Percentiles rank a stretch among this genome's conserved stretches.
phyloP scores from a whole-genome alignment of 2,888 invertebrate species.

The Cecidostiba fungosa region DNA sequence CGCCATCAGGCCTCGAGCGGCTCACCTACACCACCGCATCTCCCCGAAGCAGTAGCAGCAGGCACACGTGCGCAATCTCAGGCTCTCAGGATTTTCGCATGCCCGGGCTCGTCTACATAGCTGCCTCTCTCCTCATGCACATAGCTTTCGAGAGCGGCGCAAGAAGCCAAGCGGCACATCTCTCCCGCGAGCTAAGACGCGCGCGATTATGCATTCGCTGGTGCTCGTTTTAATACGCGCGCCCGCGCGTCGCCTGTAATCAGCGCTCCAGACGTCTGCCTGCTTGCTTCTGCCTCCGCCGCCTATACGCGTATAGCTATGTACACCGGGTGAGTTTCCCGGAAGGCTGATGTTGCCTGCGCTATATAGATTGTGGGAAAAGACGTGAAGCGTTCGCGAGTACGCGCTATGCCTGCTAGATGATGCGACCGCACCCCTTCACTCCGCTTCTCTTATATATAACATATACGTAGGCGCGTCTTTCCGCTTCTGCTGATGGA shows the following conservation, averaged over 20 bases:
- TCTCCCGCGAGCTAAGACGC: conserved; percentile 30
- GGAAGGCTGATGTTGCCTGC: not conserved
- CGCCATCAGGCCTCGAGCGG: not conserved
- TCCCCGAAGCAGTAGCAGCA: not conserved
- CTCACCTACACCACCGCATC: not conserved
- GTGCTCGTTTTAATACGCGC: conserved; percentile 48
- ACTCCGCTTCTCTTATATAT: too few relatives aligned
- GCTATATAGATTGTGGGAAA: not conserved
- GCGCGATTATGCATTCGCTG: conserved; percentile 54
- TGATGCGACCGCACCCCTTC: not conserved
- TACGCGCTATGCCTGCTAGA: conserved; percentile 9
- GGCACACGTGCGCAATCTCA: conserved; percentile 41
- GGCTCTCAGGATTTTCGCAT: conserved; percentile 42
- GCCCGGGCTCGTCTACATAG: not conserved
- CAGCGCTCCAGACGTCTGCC: conserved; percentile 22
- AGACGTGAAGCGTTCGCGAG: not conserved
- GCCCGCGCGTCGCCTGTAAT: conserved; percentile 30
- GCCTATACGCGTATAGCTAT: not conserved
- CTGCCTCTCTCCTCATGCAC: not conserved
- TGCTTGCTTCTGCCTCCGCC: not conserved
- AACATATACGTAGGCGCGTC: not conserved
- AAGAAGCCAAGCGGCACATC: conserved; percentile 27
- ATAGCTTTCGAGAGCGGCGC: not conserved
- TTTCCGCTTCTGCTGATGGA: not conserved
- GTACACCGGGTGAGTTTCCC: not conserved